Conservation (phyloP, 1,140 invertebrate species). For the Drosophila punjabiensis region DNA sequence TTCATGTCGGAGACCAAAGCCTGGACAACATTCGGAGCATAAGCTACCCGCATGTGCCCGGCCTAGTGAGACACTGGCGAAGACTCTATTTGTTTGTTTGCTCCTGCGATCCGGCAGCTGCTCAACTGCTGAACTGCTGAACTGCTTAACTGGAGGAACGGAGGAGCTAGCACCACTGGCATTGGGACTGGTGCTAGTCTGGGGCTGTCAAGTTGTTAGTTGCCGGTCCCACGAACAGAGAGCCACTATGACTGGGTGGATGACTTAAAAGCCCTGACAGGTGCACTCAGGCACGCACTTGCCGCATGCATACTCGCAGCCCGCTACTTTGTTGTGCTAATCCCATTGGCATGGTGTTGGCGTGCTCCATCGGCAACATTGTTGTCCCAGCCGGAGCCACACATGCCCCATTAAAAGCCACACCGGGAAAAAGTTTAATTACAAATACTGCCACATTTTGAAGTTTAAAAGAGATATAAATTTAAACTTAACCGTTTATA, state of each 20-base stretch:
- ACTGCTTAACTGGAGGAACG: slow-evolving; percentile 12
- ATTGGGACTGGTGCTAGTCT: not conserved
- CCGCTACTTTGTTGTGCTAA: slow-evolving; percentile 69
- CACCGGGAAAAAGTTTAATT: not conserved
- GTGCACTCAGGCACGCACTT: slow-evolving; percentile 70
- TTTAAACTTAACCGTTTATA: not conserved
- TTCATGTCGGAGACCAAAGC: slow-evolving; percentile 30
- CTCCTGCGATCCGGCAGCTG: slow-evolving; percentile 20
- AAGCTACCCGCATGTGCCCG: slow-evolving; percentile 47
- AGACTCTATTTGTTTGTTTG: slow-evolving; percentile 58
- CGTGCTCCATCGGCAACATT: slow-evolving; percentile 46
- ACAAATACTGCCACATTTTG: not conserved
- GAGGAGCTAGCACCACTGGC: not conserved
- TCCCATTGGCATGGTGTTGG: slow-evolving; percentile 43
- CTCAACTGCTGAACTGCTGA: slow-evolving; percentile 13
- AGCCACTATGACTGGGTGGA: slow-evolving; percentile 56
- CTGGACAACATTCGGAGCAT: slow-evolving; percentile 29
- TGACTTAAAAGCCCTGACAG: slow-evolving; percentile 71
- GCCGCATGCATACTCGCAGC: slow-evolving; percentile 51
- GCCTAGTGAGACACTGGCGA: slow-evolving; percentile 41
- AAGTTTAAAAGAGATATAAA: not conserved
- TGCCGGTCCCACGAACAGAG: slow-evolving; percentile 58
- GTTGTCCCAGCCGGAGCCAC: slow-evolving; percentile 25
- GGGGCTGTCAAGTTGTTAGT: slow-evolving; percentile 71
- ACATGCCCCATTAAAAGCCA: slow-evolving; percentile 28